Conservation (phyloP, 1,140 invertebrate genomes). For the Drosophila rufa region DNA sequence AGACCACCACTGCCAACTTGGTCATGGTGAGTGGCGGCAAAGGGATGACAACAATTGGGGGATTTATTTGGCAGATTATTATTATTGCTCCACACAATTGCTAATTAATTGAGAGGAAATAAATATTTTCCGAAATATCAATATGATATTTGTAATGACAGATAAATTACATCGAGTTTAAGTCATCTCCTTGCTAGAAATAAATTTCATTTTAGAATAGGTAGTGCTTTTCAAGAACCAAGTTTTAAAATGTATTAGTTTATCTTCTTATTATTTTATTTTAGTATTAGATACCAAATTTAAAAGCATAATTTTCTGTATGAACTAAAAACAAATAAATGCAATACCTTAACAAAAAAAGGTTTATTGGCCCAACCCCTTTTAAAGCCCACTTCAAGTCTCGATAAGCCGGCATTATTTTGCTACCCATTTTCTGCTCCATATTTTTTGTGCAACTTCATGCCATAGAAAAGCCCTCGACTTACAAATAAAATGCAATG, state of each 20-base stretch:
- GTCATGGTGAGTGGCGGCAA: conserved; percentile 46
- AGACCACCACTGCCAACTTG: conserved; percentile 42
- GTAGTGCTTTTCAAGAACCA: neutral
- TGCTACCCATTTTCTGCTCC: conserved; percentile 36
- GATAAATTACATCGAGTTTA: neutral
- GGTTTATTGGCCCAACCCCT: conserved; percentile 2
- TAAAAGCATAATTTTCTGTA: neutral
- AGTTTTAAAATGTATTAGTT: neutral
- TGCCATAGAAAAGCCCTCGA: conserved; percentile 42
- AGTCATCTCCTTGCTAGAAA: neutral
- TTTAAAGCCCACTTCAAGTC: conserved; percentile 5
- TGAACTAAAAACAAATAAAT: neutral
- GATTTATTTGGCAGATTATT: conserved; percentile 33
- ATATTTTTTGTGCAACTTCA: conserved; percentile 47
- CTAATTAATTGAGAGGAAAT: conserved; percentile 10
- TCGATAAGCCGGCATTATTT: conserved; percentile 14
- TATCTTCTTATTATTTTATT: too few relatives aligned
- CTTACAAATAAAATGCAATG: conserved; percentile 32
- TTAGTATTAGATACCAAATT: neutral
- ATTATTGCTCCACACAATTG: conserved; percentile 40
- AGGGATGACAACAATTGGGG: conserved; percentile 44
- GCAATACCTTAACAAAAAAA: neutral
- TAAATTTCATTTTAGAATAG: neutral
- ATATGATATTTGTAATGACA: neutral
- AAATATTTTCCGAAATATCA: neutral